A percentile compares a stretch with the other conserved stretches of the same genome.
Evolutionary conservation across 2,888 invertebrate species (phyloP).

Genomic region (Heteropelma amictum): DNA sequence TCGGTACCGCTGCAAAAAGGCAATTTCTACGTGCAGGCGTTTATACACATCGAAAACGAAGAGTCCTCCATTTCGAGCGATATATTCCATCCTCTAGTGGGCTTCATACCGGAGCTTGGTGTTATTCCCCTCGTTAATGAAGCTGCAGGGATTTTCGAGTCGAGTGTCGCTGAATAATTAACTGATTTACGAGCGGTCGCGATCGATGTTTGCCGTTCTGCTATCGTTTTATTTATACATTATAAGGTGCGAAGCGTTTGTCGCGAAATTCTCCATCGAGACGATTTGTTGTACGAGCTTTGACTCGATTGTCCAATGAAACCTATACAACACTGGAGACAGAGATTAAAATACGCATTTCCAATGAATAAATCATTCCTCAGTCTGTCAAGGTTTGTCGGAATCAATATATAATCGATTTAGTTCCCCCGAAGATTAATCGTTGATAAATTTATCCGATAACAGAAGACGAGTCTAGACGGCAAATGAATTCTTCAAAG

Average conservation of each 20-base stretch:
- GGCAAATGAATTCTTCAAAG: no score
- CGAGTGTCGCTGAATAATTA: constrained; percentile 58
- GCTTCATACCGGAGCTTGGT: background rate
- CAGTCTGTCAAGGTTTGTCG: no score
- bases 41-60: background rate
- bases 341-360: constrained; percentile 38
- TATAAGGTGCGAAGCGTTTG: background rate
- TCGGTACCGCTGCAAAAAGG: background rate
- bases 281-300: constrained; percentile 14
- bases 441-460: no score
- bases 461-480: no score
- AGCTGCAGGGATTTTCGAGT: constrained; percentile 54
- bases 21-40: background rate
- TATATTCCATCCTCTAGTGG: constrained; percentile 24
- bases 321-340: no score
- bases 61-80: constrained; percentile 29
- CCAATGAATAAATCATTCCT: no score
- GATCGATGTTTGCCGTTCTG: constrained; percentile 28
- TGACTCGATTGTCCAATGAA: constrained; percentile 21
- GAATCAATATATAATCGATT: no score
- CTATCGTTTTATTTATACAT: background rate
- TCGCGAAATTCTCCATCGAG: constrained; percentile 1
- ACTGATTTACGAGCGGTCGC: constrained; percentile 56
- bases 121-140: constrained; percentile 51
- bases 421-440: no score